Evolutionary conservation across 2,888 invertebrate species (phyloP), one percentile per base, ranked within the genome.

Genomic region (Diaperis boleti): DNA sequence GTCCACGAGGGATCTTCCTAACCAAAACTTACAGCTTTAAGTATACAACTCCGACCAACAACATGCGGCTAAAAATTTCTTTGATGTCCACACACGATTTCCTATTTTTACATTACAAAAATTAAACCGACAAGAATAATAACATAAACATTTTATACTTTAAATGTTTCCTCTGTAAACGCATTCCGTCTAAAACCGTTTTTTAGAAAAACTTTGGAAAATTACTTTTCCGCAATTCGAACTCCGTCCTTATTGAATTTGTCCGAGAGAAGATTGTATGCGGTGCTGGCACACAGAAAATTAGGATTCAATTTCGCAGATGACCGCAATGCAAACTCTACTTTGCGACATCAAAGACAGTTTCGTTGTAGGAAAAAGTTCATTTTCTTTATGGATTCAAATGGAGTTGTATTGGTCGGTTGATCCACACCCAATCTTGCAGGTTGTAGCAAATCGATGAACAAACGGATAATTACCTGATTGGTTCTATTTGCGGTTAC

Each of bases 271-370:
- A 45, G 47, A 45, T 57, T 57, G 49, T 41, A 41, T 47, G 49
- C 49, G 41, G 33, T 37, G 47, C 49, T 41, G 17, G 49, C 59
- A 17, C 55, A 52, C 69, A 69, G 69, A 70, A 56, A 71, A 69
- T 74, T 72, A 73, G 69, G 70, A 70, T 72, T 72, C 70, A 66
- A 73, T 74, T 74, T 72, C 70, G 69, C 71, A 73, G 71, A 68
- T 71, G 72, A 68, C 72, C 70, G 70, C 72, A 68, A 69, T 63
- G 59, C 63, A 70, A 71, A 69, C 71, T 69, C 65, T 62, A 15
- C 52, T 31, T 61, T 29, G 52, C 62, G 63, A 71, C 68, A 72
- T 69, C 72, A 72, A 72, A 72, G 66, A 56, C 57, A 45, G 29
- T 50, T 11, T 37, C n/a, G 13, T 22, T 13, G 6, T 8, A 15